Evolutionary conservation across 1,140 invertebrate species (phyloP).

Genomic region (Carposina sasakii): DNA sequence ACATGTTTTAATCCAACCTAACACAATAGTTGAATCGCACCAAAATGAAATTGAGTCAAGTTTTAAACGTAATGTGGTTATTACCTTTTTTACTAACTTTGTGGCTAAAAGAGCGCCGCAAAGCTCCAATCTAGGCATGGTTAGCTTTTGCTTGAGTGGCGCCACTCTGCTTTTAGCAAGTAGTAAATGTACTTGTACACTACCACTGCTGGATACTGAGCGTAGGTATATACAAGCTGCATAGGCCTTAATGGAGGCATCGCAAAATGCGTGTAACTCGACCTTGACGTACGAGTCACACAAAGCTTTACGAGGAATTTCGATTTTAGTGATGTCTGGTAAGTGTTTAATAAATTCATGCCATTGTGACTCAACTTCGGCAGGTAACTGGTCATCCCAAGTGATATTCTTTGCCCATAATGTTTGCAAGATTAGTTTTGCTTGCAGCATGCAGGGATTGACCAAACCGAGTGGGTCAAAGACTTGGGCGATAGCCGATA

Average conservation of each 20-base stretch:
- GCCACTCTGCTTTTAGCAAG: slow-evolving; percentile 5
- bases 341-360: neutral
- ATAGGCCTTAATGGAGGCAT: slow-evolving; percentile 3
- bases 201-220: neutral
- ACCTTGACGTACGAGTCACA: neutral
- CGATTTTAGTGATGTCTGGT: neutral
- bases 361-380: slow-evolving; percentile 8
- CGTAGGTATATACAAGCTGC: slow-evolving; percentile 2
- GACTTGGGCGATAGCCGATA: slow-evolving; percentile 10
- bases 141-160: slow-evolving; percentile 4
- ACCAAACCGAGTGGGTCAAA: slow-evolving; percentile 16
- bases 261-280: slow-evolving; percentile 4
- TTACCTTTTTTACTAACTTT: slow-evolving; percentile 8
- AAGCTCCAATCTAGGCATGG: slow-evolving; percentile 12
- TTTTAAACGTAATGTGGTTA: slow-evolving; percentile 6
- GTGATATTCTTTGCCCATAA: slow-evolving; percentile 6
- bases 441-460: slow-evolving; percentile 12
- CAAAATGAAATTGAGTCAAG: slow-evolving; percentile 6
- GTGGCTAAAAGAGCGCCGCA: slow-evolving; percentile 13
- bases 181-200: neutral
- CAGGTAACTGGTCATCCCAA: slow-evolving; percentile 11
- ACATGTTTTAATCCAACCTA: slow-evolving; percentile 14
- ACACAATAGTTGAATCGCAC: slow-evolving; percentile 16
- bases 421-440: slow-evolving; percentile 13
- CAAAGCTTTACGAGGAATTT: neutral